Percentiles rank a stretch among this genome's conserved stretches.
Evolutionary conservation across 2,113 vertebrate species (phyloP).

Genomic region (Cepphus grylle): DNA sequence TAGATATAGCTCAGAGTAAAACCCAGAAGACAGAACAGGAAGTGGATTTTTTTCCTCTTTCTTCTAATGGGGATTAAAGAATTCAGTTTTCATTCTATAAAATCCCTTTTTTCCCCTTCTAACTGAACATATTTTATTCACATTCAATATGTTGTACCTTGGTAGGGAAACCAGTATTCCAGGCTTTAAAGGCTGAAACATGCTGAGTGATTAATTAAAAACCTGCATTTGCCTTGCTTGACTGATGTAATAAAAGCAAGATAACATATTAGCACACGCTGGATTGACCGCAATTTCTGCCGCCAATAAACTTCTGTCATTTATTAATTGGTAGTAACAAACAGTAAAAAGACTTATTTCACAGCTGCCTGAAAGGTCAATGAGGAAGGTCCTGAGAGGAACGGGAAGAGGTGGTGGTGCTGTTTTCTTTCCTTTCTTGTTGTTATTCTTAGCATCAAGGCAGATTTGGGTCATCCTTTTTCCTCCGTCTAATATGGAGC

Average conservation of each 20-base stretch:
- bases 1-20: not conserved
- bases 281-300: constrained; percentile 2
- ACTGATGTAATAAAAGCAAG: not conserved
- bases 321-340: constrained; percentile 4
- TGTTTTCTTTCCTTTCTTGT: not conserved
- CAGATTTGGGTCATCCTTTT: not conserved
- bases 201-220: constrained; percentile 12
- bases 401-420: not conserved
- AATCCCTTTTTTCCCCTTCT: not conserved
- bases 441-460: not conserved
- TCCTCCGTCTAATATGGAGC: accelerated
- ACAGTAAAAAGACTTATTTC: not conserved
- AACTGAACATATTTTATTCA: not conserved
- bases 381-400: not conserved
- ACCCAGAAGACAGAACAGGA: not conserved
- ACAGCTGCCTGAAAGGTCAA: not conserved
- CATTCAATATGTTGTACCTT: not conserved
- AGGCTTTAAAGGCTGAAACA: not conserved
- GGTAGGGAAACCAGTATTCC: not conserved
- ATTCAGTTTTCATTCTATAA: not conserved
- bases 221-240: not conserved
- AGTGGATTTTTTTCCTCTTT: not conserved
- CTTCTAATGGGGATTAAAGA: not conserved
- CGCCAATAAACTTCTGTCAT: not conserved
- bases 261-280: not conserved